Conservation (phyloP, 2,888 invertebrate genomes). For the Cantharis flavilabris region DNA sequence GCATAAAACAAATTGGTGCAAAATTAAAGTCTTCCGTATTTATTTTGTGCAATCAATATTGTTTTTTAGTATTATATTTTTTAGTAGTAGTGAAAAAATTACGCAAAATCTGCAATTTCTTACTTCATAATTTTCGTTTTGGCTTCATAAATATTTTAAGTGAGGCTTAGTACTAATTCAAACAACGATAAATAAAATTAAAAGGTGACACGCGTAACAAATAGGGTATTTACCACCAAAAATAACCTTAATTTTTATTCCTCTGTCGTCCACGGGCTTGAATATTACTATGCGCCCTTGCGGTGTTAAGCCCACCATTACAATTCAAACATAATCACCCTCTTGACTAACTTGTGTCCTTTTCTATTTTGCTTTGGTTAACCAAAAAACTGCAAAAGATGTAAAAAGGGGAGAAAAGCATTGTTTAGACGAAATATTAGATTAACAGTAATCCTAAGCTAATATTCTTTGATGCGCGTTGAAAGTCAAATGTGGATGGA, state of each 20-base stretch:
- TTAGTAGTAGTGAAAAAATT: not conserved
- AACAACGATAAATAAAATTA: conserved; percentile 45
- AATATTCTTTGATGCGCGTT: conserved; percentile 50
- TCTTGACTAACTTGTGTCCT: conserved; percentile 11
- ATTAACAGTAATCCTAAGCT: conserved; percentile 51
- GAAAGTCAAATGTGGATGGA: conserved; percentile 39
- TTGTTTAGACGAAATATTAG: conserved; percentile 43
- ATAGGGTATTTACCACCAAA: conserved; percentile 48
- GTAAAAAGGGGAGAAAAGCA: conserved; percentile 16
- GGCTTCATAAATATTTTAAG: not conserved
- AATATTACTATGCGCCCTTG: conserved; percentile 26
- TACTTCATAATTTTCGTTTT: not conserved
- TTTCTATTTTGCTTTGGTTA: conserved; percentile 15
- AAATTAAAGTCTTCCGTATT: not conserved
- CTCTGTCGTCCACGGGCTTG: conserved; percentile 34
- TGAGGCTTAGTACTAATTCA: conserved; percentile 12
- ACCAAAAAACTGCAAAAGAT: conserved; percentile 10
- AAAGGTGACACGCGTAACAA: conserved; percentile 45
- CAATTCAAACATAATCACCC: conserved; percentile 27
- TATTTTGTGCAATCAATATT: not conserved
- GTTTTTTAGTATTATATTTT: not conserved
- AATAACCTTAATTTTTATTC: conserved; percentile 52
- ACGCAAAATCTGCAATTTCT: not conserved
- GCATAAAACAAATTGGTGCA: not conserved
- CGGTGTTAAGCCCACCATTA: conserved; percentile 42